Percentiles rank a stretch among this genome's conserved stretches.
Evolutionary conservation across 2,797 vertebrate species (phyloP).

Genomic region (Sparus aurata): DNA sequence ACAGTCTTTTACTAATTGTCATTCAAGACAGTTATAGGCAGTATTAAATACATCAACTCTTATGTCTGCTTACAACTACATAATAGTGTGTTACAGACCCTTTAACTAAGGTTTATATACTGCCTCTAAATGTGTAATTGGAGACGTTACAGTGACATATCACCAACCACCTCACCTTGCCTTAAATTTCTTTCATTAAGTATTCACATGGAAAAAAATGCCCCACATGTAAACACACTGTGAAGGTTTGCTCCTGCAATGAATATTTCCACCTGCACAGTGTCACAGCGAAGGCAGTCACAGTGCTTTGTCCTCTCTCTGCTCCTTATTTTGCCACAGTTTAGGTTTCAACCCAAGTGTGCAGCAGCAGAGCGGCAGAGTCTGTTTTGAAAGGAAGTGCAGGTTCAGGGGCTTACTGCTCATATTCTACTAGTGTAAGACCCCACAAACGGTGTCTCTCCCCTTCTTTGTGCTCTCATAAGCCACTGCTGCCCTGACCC

Average conservation of each 20-base stretch:
- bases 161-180: neutral
- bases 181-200: neutral
- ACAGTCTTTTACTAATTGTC: neutral
- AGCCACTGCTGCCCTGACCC: constrained; percentile 51
- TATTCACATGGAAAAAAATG: neutral
- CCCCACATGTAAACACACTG: neutral
- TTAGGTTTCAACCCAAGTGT: neutral
- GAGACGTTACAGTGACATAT: neutral
- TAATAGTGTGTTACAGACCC: neutral
- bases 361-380: constrained; percentile 24
- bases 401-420: neutral
- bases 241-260: neutral
- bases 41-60: neutral
- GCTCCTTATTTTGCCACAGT: constrained; percentile 3
- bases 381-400: constrained; percentile 26
- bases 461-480: constrained; percentile 27
- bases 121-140: too few species aligned
- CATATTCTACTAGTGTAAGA: constrained; percentile 32
- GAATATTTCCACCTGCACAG: constrained; percentile 7
- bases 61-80: neutral
- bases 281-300: constrained; percentile 12
- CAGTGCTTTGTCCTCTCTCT: neutral
- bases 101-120: too few species aligned
- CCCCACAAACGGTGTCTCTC: constrained; percentile 15
- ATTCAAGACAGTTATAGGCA: neutral